Conservation (phyloP, 1,140 invertebrate genomes). For the Bombus superbus region DNA sequence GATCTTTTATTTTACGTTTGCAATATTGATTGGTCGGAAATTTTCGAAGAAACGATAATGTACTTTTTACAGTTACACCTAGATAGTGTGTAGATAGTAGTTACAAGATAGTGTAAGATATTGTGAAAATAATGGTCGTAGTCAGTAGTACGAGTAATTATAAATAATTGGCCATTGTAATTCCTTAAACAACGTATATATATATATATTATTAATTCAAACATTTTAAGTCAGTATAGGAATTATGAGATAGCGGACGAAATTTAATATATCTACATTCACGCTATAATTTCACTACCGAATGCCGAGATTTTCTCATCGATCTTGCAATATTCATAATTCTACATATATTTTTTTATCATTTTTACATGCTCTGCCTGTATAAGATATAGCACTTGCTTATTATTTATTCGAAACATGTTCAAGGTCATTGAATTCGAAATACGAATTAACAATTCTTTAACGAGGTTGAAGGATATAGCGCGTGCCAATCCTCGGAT, state of each 20-base stretch:
- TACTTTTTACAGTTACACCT: not conserved
- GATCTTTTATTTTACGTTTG: not conserved
- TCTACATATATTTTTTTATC: not conserved
- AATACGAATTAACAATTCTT: not conserved
- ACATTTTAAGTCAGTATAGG: not conserved
- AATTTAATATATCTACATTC: not conserved
- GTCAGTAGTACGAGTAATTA: not conserved
- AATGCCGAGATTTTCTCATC: too few species aligned
- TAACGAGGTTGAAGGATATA: not conserved
- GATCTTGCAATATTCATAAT: too few species aligned
- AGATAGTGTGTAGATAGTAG: not conserved
- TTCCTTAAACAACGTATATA: not conserved
- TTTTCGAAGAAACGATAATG: not conserved
- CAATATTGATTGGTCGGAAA: not conserved
- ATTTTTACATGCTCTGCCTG: accelerated
- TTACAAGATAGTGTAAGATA: not conserved
- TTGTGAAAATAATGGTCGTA: not conserved
- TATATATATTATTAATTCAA: not conserved
- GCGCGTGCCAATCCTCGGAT: not conserved
- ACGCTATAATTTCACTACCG: too few species aligned
- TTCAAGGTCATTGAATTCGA: not conserved
- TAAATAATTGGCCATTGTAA: not conserved
- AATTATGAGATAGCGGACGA: not conserved
- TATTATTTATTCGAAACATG: not conserved
- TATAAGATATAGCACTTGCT: accelerated